These are phyloP conservation scores for Campylomormyrus numenius DNA, from an alignment of 2,113 vertebrate species.

Conservation along the genomic window DNA sequence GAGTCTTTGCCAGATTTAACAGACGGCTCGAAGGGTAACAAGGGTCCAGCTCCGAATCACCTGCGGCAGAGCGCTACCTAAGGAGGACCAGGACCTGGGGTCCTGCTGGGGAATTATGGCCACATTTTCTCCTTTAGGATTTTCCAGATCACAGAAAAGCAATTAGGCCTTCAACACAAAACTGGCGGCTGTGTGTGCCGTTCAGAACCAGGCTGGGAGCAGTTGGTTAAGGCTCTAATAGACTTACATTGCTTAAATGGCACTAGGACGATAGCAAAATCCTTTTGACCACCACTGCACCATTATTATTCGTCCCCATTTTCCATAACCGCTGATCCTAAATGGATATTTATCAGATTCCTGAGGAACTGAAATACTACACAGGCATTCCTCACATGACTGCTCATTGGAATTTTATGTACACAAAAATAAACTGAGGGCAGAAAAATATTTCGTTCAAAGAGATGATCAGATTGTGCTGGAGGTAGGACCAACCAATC, in stretches of 20 bases:
- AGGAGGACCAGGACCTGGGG: conserved; percentile 82
- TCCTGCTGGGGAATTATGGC: conserved; percentile 77
- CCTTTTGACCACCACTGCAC: neutral
- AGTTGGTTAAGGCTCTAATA: neutral
- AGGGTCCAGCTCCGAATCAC: conserved; percentile 78
- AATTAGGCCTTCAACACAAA: conserved; percentile 52
- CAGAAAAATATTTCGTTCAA: too few species aligned
- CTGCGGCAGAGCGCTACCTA: conserved; percentile 74
- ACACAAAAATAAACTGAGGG: too few species aligned
- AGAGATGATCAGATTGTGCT: too few species aligned
- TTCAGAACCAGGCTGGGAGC: neutral
- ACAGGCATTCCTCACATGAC: neutral
- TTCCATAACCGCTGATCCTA: neutral
- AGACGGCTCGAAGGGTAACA: conserved; percentile 87
- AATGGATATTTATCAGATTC: neutral
- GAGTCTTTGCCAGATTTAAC: conserved; percentile 92
- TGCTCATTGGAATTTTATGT: neutral
- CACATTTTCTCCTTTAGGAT: conserved; percentile 61
- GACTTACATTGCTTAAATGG: neutral
- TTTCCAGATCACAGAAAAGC: conserved; percentile 67
- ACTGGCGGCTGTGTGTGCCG: neutral
- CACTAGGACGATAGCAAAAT: neutral
- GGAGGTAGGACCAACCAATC: too few species aligned
- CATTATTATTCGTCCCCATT: neutral
- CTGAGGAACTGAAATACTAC: neutral